phyloP scores from a whole-genome alignment of 2,888 invertebrate genomes.

The Drosophila maculinotata region DNA sequence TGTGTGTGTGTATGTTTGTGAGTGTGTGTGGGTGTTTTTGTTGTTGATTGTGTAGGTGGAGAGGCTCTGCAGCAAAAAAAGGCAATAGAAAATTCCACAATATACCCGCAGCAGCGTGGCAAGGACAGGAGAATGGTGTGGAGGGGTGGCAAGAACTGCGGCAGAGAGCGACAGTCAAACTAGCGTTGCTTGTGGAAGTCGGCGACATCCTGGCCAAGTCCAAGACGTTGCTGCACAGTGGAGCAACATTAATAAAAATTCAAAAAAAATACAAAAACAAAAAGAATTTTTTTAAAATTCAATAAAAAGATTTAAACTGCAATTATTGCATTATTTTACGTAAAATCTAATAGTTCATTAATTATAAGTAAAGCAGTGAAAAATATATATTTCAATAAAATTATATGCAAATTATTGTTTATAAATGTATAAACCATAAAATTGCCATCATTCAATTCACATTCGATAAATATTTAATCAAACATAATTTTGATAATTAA shows the following conservation, averaged over 20 bases:
- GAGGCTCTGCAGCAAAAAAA: slow-evolving; percentile 51
- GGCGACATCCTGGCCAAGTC: slow-evolving; percentile 23
- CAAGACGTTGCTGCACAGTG: slow-evolving; percentile 49
- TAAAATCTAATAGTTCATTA: too few species aligned
- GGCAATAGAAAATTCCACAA: slow-evolving; percentile 79
- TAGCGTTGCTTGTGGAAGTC: slow-evolving; percentile 20
- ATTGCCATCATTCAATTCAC: too few species aligned
- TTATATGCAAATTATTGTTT: too few species aligned
- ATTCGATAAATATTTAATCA: too few species aligned
- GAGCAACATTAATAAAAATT: neutral
- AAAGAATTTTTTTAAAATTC: neutral
- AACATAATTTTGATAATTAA: too few species aligned
- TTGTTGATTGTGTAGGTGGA: slow-evolving; percentile 62
- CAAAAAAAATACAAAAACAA: neutral
- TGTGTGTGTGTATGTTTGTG: slow-evolving; percentile 3
- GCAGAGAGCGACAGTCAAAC: slow-evolving; percentile 34
- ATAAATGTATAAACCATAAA: too few species aligned
- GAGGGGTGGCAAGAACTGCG: slow-evolving; percentile 22
- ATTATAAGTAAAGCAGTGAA: too few species aligned
- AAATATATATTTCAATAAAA: too few species aligned
- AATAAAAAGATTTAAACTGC: neutral
- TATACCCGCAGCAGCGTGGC: slow-evolving; percentile 52
- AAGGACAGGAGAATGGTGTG: slow-evolving; percentile 7
- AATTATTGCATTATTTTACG: too few species aligned
- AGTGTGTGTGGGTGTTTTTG: slow-evolving; percentile 21